phyloP scores from a whole-genome alignment of 2,797 vertebrate species.

The Anolis apletophallus region DNA sequence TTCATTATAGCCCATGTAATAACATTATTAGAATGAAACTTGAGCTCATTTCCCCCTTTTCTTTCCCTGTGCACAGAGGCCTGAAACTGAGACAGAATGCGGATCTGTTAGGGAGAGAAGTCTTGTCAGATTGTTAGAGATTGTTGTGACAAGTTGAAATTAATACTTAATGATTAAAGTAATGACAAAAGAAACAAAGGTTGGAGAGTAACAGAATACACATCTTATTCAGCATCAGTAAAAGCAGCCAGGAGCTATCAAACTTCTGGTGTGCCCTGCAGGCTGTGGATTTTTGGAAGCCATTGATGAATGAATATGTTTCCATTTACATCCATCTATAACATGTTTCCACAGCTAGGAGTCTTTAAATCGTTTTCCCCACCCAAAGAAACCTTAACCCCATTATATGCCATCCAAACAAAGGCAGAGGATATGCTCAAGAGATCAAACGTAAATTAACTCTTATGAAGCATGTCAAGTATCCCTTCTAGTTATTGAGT shows the following conservation, averaged over 20 bases:
- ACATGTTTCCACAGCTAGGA: not conserved
- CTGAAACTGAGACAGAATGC: not conserved
- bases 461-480: not conserved
- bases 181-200: not conserved
- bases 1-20: no score
- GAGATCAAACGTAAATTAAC: not conserved
- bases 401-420: not conserved
- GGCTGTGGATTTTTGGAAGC: not conserved
- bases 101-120: not conserved
- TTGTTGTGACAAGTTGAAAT: not conserved
- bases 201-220: not conserved
- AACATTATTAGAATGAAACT: no score
- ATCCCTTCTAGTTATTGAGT: not conserved
- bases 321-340: not conserved
- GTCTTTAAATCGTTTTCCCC: not conserved
- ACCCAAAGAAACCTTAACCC: not conserved
- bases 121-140: not conserved
- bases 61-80: no score
- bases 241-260: not conserved
- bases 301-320: not conserved
- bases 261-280: not conserved
- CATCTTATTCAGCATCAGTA: not conserved
- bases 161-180: not conserved
- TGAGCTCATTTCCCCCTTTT: no score
- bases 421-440: not conserved